These are phyloP conservation scores for Artemia franciscana DNA, from an alignment of 1,140 invertebrate species.

Conservation along the genomic window DNA sequence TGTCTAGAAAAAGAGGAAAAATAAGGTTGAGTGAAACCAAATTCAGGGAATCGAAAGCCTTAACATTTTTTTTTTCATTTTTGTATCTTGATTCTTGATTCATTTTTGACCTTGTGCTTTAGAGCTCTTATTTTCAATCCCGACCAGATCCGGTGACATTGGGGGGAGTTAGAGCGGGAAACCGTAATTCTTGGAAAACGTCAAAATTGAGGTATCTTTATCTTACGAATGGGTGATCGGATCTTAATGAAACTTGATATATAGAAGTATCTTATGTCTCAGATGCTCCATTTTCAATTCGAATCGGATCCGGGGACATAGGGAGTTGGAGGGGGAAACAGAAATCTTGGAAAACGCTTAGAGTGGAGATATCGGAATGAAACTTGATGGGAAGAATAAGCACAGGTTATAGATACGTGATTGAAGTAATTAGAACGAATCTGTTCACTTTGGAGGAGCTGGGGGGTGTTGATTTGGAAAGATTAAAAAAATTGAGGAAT, in stretches of 20 bases:
- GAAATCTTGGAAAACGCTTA: neutral
- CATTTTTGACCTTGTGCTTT: no score
- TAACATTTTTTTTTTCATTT: no score
- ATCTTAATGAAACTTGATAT: neutral
- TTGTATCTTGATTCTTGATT: no score
- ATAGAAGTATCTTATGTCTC: neutral
- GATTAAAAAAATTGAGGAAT: no score
- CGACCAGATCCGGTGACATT: neutral
- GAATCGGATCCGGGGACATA: neutral
- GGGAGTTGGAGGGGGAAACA: neutral
- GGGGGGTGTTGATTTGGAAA: no score
- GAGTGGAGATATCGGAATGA: neutral
- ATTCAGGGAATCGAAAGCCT: no score
- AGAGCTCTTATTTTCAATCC: no score
- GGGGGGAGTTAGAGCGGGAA: neutral
- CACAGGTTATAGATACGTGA: neutral
- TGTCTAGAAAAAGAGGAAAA: no score
- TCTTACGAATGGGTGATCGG: neutral
- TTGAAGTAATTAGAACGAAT: neutral
- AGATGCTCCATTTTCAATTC: neutral
- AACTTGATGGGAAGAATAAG: neutral
- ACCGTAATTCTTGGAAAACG: no score
- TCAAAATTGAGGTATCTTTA: neutral
- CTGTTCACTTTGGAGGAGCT: neutral
- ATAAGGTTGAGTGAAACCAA: no score